phyloP scores from a whole-genome alignment of 30 jellyfish, hydroid and myxozoan species.

The Chrysaora quinquecirrha region DNA sequence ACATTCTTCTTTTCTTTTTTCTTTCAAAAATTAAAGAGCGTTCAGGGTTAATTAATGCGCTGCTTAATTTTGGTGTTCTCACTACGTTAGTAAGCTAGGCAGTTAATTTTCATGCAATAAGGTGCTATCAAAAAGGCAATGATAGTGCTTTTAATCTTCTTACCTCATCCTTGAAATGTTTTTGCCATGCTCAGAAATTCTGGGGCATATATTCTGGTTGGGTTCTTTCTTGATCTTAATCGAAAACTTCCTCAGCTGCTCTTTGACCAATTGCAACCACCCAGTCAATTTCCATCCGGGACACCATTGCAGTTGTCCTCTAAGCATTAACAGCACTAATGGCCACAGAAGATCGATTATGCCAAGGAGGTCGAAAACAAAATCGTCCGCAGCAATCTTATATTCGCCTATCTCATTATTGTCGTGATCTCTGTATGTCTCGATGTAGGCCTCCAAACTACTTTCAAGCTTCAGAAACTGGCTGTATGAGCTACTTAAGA shows the following conservation, averaged over 20 bases:
- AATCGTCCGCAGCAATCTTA: conserved; percentile 12
- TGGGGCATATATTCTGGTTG: too few relatives aligned
- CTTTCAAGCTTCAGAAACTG: conserved; percentile 19
- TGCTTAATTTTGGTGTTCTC: not conserved
- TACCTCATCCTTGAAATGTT: too few relatives aligned
- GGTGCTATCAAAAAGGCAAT: too few relatives aligned
- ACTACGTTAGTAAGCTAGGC: too few relatives aligned
- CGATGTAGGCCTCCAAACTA: not conserved
- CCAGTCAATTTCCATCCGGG: conserved; percentile 12
- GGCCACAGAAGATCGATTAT: conserved; percentile 5
- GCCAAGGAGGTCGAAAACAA: conserved; percentile 9
- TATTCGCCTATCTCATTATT: conserved; percentile 2
- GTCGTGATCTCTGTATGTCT: conserved; percentile 10
- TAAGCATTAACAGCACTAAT: not conserved
- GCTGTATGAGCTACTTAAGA: conserved; percentile 6
- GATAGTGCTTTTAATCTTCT: too few relatives aligned
- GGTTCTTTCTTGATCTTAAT: not conserved
- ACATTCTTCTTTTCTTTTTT: too few relatives aligned
- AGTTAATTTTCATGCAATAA: too few relatives aligned
- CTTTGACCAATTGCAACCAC: not conserved
- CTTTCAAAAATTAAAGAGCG: too few relatives aligned
- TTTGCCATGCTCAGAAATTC: too few relatives aligned
- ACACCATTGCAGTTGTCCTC: not conserved
- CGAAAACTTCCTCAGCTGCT: not conserved
- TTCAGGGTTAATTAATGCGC: not conserved